Conservation (phyloP, 2,888 invertebrate genomes). For the Aphelenchoides bicaudatus region DNA sequence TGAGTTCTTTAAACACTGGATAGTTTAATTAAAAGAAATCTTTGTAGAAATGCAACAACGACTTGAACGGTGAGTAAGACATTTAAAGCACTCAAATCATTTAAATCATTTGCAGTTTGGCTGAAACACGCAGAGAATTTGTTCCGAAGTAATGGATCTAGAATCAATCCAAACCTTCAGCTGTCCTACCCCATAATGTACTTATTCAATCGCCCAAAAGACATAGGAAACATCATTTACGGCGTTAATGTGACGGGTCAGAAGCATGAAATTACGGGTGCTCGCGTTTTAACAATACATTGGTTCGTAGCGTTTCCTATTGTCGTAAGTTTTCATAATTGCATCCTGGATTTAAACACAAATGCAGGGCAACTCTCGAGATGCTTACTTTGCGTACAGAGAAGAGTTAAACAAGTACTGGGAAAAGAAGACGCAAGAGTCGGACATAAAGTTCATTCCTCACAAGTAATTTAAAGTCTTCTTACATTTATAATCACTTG, state of each 20-base stretch:
- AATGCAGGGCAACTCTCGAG: slow-evolving; percentile 38
- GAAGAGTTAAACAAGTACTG: slow-evolving; percentile 52
- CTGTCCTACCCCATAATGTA: slow-evolving; percentile 59
- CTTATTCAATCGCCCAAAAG: slow-evolving; percentile 58
- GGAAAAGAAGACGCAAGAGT: slow-evolving; percentile 45
- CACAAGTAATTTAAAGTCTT: slow-evolving; percentile 48
- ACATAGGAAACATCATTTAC: slow-evolving; percentile 58
- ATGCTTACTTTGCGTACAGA: slow-evolving; percentile 49
- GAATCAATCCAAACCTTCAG: slow-evolving; percentile 58
- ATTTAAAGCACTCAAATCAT: too few species aligned
- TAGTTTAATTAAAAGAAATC: neutral
- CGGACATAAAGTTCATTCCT: slow-evolving; percentile 55
- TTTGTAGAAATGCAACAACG: slow-evolving; percentile 48
- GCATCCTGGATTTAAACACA: too few species aligned
- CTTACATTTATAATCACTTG: neutral
- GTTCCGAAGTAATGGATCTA: slow-evolving; percentile 51
- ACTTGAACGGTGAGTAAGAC: too few species aligned
- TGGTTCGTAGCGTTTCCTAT: slow-evolving; percentile 55
- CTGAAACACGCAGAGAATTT: slow-evolving; percentile 58
- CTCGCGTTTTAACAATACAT: slow-evolving; percentile 57
- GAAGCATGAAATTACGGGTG: slow-evolving; percentile 59
- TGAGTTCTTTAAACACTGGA: slow-evolving; percentile 22
- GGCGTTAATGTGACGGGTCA: slow-evolving; percentile 58
- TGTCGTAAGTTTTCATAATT: too few species aligned
- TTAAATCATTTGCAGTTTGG: too few species aligned